phyloP scores from a whole-genome alignment of 2,797 vertebrate species.

The Euthynnus affinis region DNA sequence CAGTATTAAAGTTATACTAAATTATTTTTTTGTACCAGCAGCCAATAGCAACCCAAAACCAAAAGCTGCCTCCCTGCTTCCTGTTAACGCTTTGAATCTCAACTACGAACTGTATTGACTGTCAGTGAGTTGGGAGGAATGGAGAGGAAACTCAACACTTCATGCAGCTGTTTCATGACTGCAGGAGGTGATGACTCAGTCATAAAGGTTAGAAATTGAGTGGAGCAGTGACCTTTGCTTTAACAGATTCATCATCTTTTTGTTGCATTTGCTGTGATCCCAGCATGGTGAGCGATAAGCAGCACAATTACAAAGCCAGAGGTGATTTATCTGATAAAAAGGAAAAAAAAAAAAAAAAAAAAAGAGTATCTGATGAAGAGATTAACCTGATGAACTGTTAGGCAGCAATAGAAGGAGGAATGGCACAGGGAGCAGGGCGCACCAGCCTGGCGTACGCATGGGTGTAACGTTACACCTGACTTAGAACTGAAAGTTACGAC shows the following conservation, averaged over 20 bases:
- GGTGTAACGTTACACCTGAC: no score
- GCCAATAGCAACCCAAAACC: conserved; percentile 7
- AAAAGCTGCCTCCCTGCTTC: conserved; percentile 4
- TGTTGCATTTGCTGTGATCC: conserved; percentile 7
- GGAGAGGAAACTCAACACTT: conserved; percentile 30
- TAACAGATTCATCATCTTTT: conserved; percentile 25
- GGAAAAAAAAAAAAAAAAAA: no score
- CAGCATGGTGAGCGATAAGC: not conserved
- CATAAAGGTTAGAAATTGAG: conserved; percentile 4
- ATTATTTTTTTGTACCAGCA: conserved; percentile 16
- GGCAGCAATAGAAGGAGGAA: not conserved
- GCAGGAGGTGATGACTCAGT: conserved; percentile 22
- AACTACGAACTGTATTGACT: conserved; percentile 10
- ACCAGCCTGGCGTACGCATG: not conserved
- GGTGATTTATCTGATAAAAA: conserved; percentile 1
- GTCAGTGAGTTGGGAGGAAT: conserved; percentile 21
- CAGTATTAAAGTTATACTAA: not conserved
- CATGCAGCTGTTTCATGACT: conserved; percentile 17
- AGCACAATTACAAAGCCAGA: not conserved
- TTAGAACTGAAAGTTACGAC: no score
- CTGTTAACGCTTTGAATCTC: conserved; percentile 7
- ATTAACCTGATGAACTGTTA: not conserved
- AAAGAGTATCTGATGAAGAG: not conserved
- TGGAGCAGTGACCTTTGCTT: conserved; percentile 26
- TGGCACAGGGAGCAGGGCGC: no score